Evolutionary conservation across 2,113 vertebrate species (phyloP).

Genomic region (Pao palembangensis): DNA sequence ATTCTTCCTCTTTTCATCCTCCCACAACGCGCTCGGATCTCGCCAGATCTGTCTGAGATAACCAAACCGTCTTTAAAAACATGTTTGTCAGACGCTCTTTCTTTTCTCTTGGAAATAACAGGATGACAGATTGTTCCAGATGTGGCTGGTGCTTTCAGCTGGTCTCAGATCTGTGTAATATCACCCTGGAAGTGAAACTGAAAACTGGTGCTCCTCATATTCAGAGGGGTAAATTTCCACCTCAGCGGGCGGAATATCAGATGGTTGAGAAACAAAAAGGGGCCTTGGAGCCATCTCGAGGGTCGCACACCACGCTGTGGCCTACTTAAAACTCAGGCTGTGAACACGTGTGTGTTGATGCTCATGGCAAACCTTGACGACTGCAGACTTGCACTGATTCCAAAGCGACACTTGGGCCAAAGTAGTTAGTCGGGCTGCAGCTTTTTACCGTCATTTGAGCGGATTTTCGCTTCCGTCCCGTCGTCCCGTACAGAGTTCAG

Average conservation of each 20-base stretch:
- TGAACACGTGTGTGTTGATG: constrained; percentile 47
- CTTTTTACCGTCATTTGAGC: background rate
- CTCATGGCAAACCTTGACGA: constrained; percentile 24
- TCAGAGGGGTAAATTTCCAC: constrained; percentile 55
- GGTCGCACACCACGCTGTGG: constrained; percentile 64
- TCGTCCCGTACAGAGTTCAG: constrained; percentile 11
- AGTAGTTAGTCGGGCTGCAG: background rate
- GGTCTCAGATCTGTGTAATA: background rate
- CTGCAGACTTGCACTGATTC: background rate
- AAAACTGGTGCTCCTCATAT: constrained; percentile 31
- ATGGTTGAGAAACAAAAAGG: constrained; percentile 66
- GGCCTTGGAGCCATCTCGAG: constrained; percentile 52
- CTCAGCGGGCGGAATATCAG: constrained; percentile 62
- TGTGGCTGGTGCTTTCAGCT: constrained; percentile 10
- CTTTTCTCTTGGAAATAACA: constrained; percentile 22
- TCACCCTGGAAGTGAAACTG: constrained; percentile 44
- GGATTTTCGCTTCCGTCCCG: background rate
- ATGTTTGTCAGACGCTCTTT: constrained; percentile 43
- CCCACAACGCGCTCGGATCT: background rate
- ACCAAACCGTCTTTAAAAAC: constrained; percentile 21
- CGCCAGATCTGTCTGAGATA: constrained; percentile 8
- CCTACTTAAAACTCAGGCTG: constrained; percentile 63
- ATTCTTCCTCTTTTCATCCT: too few species aligned
- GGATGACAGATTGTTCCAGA: background rate
- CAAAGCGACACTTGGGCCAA: background rate